These are phyloP conservation scores for Dicycla oo DNA, from an alignment of 2,888 invertebrate genomes.

Conservation along the genomic window DNA sequence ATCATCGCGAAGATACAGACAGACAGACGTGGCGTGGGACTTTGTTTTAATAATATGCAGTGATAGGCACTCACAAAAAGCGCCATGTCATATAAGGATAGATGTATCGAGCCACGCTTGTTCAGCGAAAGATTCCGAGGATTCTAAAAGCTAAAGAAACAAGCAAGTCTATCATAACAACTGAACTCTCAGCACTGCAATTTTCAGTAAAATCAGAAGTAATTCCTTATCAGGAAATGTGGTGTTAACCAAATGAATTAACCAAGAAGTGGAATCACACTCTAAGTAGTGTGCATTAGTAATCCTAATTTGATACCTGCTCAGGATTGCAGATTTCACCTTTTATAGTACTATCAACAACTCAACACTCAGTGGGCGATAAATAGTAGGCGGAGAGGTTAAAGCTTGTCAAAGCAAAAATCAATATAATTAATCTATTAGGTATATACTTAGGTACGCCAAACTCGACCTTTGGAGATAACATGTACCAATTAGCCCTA, in stretches of 20 bases:
- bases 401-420: constrained; percentile 12
- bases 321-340: background rate
- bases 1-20: too few relatives aligned
- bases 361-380: constrained; percentile 17
- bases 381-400: constrained; percentile 20
- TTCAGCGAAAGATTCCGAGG: background rate
- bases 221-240: too few relatives aligned
- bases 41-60: too few relatives aligned
- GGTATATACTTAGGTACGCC: background rate
- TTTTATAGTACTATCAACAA: constrained; percentile 4
- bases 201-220: too few relatives aligned
- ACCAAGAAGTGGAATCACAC: too few relatives aligned
- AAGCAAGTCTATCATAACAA: background rate
- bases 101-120: background rate
- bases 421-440: constrained; percentile 2
- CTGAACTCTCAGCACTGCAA: too few relatives aligned
- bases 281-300: too few relatives aligned
- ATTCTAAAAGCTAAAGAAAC: background rate
- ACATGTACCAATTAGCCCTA: constrained; percentile 11
- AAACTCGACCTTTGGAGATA: constrained; percentile 36
- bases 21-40: too few relatives aligned
- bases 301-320: background rate
- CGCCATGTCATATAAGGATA: background rate
- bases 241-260: too few relatives aligned
- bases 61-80: background rate